A percentile compares a stretch with the other conserved stretches of the same genome.
Conservation (phyloP, 37 sponge, comb jelly and placozoan species). For the Axinella damicornis region DNA sequence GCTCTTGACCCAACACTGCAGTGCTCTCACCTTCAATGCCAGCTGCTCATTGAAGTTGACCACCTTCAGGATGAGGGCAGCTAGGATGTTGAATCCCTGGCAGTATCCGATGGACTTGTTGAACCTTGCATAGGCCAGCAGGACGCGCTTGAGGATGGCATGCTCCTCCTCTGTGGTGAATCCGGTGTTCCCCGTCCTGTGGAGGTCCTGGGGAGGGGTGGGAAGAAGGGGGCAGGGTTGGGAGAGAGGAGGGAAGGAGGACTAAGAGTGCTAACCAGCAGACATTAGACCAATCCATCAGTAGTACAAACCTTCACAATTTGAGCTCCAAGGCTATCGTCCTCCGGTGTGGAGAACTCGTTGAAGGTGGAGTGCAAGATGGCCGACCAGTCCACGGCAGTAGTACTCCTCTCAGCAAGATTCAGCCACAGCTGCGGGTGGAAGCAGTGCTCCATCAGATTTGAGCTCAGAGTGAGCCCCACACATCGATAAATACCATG, state of each 20-base stretch:
- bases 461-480: too few relatives aligned
- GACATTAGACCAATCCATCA: background rate
- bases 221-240: background rate
- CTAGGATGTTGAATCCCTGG: slow-evolving; percentile 92
- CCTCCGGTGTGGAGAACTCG: slow-evolving; percentile 77
- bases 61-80: slow-evolving; percentile 87
- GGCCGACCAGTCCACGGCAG: slow-evolving; percentile 72
- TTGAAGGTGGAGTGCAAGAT: slow-evolving; percentile 61
- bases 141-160: slow-evolving; percentile 74
- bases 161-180: slow-evolving; percentile 68
- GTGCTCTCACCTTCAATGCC: slow-evolving; percentile 77
- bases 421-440: slow-evolving; percentile 68
- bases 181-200: slow-evolving; percentile 74
- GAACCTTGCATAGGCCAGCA: slow-evolving; percentile 88
- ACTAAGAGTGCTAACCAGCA: background rate
- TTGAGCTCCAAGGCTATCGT: slow-evolving; percentile 67
- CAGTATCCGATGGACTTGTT: slow-evolving; percentile 90
- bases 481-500: too few relatives aligned
- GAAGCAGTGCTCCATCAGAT: too few relatives aligned
- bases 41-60: slow-evolving; percentile 73
- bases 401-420: slow-evolving; percentile 33
- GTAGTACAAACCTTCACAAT: slow-evolving; percentile 67
- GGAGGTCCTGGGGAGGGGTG: slow-evolving; percentile 62
- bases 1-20: too few relatives aligned
- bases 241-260: background rate